Base-by-base conservation (phyloP, 2,888 invertebrate genomes). In the Torymus tubicola region DNA sequence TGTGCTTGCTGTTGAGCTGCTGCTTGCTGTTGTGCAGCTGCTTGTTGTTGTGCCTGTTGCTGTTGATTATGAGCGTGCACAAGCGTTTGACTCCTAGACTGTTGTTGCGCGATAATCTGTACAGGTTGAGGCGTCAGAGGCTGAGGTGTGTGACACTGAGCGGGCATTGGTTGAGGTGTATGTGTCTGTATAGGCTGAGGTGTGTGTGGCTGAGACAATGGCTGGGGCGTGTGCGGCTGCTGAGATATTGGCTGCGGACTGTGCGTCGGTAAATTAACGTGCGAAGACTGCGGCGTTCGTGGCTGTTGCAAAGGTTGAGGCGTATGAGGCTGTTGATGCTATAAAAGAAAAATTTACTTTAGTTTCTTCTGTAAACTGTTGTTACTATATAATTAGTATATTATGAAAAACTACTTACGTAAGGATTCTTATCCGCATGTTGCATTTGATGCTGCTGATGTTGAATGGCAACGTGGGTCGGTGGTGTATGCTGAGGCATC, bases 401-500 rank as follows among this genome's bases (percentile, higher is more conserved):
- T 42, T 42, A 42, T 8, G 8, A 42, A 8, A 42, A 10, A 73
- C 16, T 11, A 75, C 75, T 80, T 72, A 82, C 82, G 55, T 82
- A 82, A 63, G 80, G 64, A 78, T 78, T 82, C 8, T 82, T 91
- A 68, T 82, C 82, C 0, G 76, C 16, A n/a, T 80, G 82, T 31
- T 82, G 82, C 80, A 82, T 73, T 10, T 89, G 88, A 16, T 91
- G 89, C 78, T 91, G 91, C 64, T 91, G 91, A 86, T 89, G 90
- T 12, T 89, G 90, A 78, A 82, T 82, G 12, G 80, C 78, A 21
- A 90, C 88, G 80, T 90, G 90, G 21, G 90, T 81, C 88, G 92
- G 90, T 85, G 91, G 91, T 14, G 88, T 92, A 86, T 94, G 95
- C 88, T 95, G 94, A 81, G 95, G 93, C 92, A 96, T 94, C n/a